These are phyloP conservation scores for Sinocyclocheilus rhinocerous DNA, from an alignment of 2,113 vertebrate species.

Conservation along the genomic window DNA sequence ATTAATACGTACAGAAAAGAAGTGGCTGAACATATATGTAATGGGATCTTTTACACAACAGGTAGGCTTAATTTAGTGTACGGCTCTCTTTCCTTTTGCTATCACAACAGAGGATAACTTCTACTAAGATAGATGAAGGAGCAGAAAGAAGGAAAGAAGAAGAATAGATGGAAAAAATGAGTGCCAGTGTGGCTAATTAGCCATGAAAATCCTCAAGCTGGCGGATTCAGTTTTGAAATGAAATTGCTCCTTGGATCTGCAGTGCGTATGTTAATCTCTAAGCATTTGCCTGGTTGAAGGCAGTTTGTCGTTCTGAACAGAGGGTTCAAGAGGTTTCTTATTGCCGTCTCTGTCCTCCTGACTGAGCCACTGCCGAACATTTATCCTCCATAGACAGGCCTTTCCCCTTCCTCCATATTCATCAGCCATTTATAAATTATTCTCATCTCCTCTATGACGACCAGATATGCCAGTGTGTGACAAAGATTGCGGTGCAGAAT, in stretches of 20 bases:
- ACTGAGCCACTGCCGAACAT: conserved; percentile 58
- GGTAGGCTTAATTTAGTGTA: conserved; percentile 74
- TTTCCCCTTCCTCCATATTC: conserved; percentile 37
- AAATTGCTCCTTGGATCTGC: conserved; percentile 75
- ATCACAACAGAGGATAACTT: conserved; percentile 74
- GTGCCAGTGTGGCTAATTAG: conserved; percentile 73
- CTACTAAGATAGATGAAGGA: conserved; percentile 49
- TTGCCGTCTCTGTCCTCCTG: conserved; percentile 57
- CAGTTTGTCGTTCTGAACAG: conserved; percentile 68
- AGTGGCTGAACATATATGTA: conserved; percentile 3
- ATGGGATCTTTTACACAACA: conserved; percentile 41
- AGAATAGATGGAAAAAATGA: conserved; percentile 38
- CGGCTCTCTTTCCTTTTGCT: conserved; percentile 70
- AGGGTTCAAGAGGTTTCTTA: conserved; percentile 66
- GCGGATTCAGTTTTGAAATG: conserved; percentile 71
- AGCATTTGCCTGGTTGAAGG: conserved; percentile 67
- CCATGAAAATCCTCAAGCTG: conserved; percentile 71
- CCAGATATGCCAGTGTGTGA: not conserved
- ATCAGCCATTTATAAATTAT: conserved; percentile 61
- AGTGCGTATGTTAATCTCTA: conserved; percentile 60
- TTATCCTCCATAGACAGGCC: conserved; percentile 52
- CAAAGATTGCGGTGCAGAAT: conserved; percentile 4
- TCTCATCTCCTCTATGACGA: conserved; percentile 62
- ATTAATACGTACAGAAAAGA: conserved; percentile 4
- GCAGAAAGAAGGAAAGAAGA: conserved; percentile 55